Evolutionary conservation across 2,797 vertebrate genomes (phyloP).

Genomic region (Amblyopsis hoosieri): DNA sequence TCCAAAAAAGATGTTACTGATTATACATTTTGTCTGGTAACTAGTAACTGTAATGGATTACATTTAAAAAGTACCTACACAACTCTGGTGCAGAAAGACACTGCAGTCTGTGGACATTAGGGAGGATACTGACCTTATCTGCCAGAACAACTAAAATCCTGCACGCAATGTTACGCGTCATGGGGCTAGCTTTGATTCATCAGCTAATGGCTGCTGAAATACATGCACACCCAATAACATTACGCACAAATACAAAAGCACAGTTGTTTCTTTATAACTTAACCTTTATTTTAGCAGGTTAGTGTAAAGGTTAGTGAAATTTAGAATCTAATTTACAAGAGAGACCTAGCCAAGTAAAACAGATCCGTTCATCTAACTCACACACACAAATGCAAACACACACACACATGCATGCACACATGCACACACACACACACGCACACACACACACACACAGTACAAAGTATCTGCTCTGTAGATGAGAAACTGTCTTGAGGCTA

Average conservation of each 20-base stretch:
- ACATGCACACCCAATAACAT: background rate
- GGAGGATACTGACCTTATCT: conserved; percentile 56
- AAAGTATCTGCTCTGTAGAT: conserved; percentile 39
- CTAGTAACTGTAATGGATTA: no score
- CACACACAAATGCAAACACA: conserved; percentile 1
- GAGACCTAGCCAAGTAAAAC: no score
- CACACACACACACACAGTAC: conserved; percentile 8
- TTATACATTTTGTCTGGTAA: no score
- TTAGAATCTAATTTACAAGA: no score
- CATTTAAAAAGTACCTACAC: no score
- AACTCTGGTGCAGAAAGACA: conserved; percentile 22
- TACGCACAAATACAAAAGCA: background rate
- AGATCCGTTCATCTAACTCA: background rate
- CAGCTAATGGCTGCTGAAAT: conserved; percentile 39
- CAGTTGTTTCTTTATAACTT: background rate
- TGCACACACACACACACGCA: conserved; percentile 1
- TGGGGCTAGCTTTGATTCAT: conserved; percentile 27
- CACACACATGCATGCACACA: background rate
- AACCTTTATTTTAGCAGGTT: no score
- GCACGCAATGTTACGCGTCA: conserved; percentile 54
- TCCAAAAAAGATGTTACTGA: no score
- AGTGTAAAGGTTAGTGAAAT: no score
- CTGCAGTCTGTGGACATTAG: conserved; percentile 53
- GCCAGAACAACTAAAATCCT: conserved; percentile 58
- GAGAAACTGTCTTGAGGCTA: conserved; percentile 46